Conservation (phyloP, 2,113 vertebrate species). For the Rallus limicola region DNA sequence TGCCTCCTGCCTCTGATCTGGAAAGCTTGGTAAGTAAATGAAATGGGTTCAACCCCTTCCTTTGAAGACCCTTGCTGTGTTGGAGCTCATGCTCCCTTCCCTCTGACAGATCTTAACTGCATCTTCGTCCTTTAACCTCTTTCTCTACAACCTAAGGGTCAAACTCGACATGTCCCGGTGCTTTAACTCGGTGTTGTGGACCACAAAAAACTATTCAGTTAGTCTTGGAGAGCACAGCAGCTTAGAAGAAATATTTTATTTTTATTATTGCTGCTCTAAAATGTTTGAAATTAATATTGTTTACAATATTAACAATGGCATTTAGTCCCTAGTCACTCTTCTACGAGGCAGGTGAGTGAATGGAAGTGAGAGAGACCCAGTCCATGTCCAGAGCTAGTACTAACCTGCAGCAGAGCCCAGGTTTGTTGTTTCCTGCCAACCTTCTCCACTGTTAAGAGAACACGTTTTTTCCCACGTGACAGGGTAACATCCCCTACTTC, state of each 20-base stretch:
- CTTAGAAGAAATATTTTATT: neutral
- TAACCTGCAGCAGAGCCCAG: neutral
- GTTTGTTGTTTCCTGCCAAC: neutral
- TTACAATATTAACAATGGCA: neutral
- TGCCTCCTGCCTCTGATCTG: neutral
- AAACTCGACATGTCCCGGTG: neutral
- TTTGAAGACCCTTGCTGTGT: neutral
- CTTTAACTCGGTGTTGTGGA: neutral
- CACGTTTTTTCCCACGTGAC: fast-evolving
- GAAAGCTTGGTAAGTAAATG: neutral
- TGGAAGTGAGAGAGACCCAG: neutral
- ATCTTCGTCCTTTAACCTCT: neutral
- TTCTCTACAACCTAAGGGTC: neutral
- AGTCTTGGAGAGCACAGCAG: neutral
- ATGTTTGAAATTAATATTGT: neutral
- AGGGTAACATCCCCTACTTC: neutral
- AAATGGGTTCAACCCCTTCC: neutral
- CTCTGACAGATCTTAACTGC: neutral
- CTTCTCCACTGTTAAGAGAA: neutral
- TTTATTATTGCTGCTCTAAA: neutral
- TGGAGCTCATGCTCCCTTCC: neutral
- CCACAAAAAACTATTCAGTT: neutral
- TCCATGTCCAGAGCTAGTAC: neutral
- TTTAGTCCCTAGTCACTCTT: neutral
- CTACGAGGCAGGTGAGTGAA: neutral